Conservation (phyloP, 30 jellyfish, hydroid and myxozoan species). For the Turritopsis rubra region DNA sequence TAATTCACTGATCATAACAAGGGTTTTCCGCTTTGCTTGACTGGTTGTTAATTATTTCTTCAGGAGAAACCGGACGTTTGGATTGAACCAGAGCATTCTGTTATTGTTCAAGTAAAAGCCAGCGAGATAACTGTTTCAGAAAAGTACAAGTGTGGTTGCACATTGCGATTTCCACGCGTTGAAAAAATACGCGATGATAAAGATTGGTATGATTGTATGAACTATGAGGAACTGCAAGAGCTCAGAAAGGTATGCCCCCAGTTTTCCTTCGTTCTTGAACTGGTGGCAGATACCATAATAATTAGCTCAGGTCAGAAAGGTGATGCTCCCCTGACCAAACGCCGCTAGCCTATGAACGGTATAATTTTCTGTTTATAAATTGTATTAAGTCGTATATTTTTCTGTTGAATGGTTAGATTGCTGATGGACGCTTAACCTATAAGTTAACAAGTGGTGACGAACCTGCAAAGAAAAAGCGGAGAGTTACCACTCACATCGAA, state of each 20-base stretch:
- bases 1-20: too few species aligned
- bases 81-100: constrained; percentile 74
- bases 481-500: constrained; percentile 32
- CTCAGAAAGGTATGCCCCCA: constrained; percentile 46
- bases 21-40: too few species aligned
- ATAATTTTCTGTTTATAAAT: too few species aligned
- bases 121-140: constrained; percentile 70
- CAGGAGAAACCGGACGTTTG: constrained; percentile 87
- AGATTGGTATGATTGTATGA: constrained; percentile 79
- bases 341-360: too few species aligned
- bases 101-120: constrained; percentile 70
- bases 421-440: constrained; percentile 71
- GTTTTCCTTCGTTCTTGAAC: too few species aligned
- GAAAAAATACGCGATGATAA: constrained; percentile 73
- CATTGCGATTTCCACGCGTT: constrained; percentile 83
- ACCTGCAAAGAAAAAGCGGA: constrained; percentile 52
- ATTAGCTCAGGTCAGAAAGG: not conserved
- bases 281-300: too few species aligned
- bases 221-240: constrained; percentile 46
- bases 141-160: constrained; percentile 61
- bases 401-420: constrained; percentile 31
- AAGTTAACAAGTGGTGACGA: constrained; percentile 1
- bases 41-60: not conserved
- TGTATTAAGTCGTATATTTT: not conserved
- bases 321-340: not conserved